Conservation (phyloP, 2,888 invertebrate genomes). For the Pollenia labialis region DNA sequence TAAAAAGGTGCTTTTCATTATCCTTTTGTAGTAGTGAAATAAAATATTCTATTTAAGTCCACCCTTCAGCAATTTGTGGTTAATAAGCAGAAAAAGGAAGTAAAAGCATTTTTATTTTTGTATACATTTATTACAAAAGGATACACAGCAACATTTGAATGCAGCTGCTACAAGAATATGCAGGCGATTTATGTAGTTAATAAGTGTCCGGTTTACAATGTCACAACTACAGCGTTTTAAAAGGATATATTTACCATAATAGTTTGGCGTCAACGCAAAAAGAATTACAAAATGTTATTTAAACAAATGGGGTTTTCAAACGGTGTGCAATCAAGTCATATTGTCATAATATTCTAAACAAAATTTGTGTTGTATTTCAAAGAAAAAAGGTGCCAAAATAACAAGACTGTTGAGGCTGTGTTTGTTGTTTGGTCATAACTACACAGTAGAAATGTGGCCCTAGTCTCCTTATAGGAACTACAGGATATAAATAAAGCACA, state of each 20-base stretch:
- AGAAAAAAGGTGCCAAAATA: too few species aligned
- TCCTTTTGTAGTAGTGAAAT: neutral
- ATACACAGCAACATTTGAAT: constrained; percentile 34
- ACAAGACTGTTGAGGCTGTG: too few species aligned
- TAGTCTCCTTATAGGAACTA: too few species aligned
- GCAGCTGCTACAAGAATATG: constrained; percentile 55
- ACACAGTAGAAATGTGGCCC: too few species aligned
- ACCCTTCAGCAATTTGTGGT: constrained; percentile 39
- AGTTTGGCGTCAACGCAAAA: constrained; percentile 10
- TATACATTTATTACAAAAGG: constrained; percentile 38
- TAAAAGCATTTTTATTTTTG: constrained; percentile 37
- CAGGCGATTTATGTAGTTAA: constrained; percentile 30
- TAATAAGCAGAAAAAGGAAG: constrained; percentile 36
- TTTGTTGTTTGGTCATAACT: too few species aligned
- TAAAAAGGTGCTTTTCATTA: neutral
- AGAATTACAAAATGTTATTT: constrained; percentile 17
- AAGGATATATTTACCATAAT: constrained; percentile 19
- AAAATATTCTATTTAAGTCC: neutral
- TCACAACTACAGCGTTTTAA: constrained; percentile 26
- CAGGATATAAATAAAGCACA: too few species aligned
- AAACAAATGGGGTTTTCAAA: neutral
- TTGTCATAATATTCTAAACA: too few species aligned
- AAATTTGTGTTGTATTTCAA: too few species aligned
- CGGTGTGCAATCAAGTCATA: too few species aligned
- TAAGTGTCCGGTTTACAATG: constrained; percentile 40